A percentile compares a stretch with the other conserved stretches of the same genome.
phyloP scores from a whole-genome alignment of 2,797 vertebrate genomes.

The Poecile montanus region DNA sequence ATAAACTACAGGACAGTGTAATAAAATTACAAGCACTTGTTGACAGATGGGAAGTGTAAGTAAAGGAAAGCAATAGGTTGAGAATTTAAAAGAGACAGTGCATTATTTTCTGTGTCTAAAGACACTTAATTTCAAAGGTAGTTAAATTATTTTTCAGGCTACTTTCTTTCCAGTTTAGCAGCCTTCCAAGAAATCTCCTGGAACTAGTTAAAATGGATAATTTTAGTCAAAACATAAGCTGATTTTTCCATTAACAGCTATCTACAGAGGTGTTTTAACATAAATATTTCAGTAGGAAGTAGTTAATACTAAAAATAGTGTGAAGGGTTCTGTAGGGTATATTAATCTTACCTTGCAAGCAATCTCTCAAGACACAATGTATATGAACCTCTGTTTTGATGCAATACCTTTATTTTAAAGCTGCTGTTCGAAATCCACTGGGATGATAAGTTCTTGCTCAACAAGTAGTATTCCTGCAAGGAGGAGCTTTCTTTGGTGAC shows the following conservation, averaged over 20 bases:
- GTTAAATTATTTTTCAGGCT: neutral
- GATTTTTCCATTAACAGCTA: conserved; percentile 19
- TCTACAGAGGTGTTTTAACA: neutral
- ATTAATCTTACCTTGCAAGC: neutral
- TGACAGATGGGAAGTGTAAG: conserved; percentile 81
- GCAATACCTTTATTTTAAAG: neutral
- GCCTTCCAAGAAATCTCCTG: neutral
- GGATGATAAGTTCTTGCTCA: neutral
- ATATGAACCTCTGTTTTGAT: conserved; percentile 20
- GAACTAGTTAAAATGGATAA: neutral
- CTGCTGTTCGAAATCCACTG: neutral
- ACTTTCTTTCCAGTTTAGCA: neutral
- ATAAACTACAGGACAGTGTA: conserved; percentile 77
- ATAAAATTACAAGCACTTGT: conserved; percentile 81
- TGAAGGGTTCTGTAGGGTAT: neutral
- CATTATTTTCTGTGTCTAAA: conserved; percentile 48
- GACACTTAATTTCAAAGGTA: neutral
- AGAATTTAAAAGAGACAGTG: conserved; percentile 72
- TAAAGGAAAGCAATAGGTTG: conserved; percentile 64
- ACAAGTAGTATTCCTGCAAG: neutral
- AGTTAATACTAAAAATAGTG: conserved; percentile 29
- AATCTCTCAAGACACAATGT: neutral
- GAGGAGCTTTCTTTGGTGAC: neutral
- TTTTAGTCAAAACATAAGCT: conserved; percentile 13
- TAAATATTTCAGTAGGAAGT: conserved; percentile 60